These are phyloP conservation scores for Carassius auratus DNA, from an alignment of 2,113 vertebrate species.

Conservation along the genomic window DNA sequence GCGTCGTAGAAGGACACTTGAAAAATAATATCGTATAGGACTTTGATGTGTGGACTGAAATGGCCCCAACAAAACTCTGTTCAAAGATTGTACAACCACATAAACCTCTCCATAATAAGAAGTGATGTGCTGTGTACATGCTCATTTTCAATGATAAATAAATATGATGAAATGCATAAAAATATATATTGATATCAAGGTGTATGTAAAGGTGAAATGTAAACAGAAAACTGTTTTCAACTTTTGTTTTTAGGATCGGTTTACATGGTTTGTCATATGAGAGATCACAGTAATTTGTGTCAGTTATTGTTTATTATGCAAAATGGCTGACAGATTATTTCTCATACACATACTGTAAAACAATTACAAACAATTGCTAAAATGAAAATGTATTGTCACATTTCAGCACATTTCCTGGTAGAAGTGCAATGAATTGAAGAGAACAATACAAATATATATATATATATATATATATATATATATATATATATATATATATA, in stretches of 20 bases:
- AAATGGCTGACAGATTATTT: background rate
- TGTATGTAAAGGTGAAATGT: background rate
- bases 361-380: background rate
- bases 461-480: too few species aligned
- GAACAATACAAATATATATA: too few species aligned
- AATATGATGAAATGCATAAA: background rate
- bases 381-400: background rate
- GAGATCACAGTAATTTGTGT: background rate
- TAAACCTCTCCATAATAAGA: slow-evolving; percentile 74
- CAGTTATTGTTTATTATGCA: background rate
- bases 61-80: slow-evolving; percentile 80
- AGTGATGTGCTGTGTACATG: too few species aligned
- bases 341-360: background rate
- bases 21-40: slow-evolving; percentile 94
- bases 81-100: slow-evolving; percentile 91
- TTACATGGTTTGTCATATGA: background rate
- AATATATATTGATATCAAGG: background rate
- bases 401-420: background rate
- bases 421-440: too few species aligned
- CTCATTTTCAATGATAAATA: background rate
- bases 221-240: background rate
- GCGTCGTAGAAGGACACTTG: slow-evolving; percentile 98
- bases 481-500: too few species aligned
- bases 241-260: background rate
- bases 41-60: slow-evolving; percentile 90